Percentiles rank a stretch among this genome's conserved stretches.
phyloP scores from a whole-genome alignment of 2,888 invertebrate genomes.

The Drosophila histrio region DNA sequence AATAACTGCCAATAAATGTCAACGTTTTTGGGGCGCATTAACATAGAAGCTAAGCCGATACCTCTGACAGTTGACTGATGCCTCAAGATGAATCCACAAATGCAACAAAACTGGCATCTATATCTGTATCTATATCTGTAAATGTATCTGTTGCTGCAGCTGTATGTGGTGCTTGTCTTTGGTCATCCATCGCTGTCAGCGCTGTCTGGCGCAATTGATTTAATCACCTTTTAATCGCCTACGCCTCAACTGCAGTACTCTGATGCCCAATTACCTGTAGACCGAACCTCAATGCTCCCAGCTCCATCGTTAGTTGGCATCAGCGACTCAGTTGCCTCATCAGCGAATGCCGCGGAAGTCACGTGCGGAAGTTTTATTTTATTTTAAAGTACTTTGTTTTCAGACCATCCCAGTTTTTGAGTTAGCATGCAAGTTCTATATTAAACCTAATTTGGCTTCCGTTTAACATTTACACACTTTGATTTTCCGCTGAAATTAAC shows the following conservation, averaged over 20 bases:
- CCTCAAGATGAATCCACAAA: constrained; percentile 23
- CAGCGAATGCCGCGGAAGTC: constrained; percentile 63
- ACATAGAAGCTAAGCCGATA: constrained; percentile 74
- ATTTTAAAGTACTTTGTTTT: constrained; percentile 34
- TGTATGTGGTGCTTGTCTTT: constrained; percentile 1
- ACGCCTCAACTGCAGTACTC: constrained; percentile 57
- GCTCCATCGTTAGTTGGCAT: constrained; percentile 41
- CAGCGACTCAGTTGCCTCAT: constrained; percentile 25
- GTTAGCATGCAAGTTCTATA: constrained; percentile 66
- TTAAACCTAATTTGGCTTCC: constrained; percentile 64
- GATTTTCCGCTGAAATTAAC: constrained; percentile 54
- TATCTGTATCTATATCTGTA: constrained; percentile 3
- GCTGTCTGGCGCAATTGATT: constrained; percentile 65
- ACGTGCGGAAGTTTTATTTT: constrained; percentile 73
- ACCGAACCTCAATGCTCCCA: constrained; percentile 33
- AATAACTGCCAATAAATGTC: constrained; percentile 78
- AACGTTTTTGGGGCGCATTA: constrained; percentile 75
- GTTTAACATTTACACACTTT: constrained; percentile 60
- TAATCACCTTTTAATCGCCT: constrained; percentile 78
- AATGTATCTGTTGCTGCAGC: constrained; percentile 5
- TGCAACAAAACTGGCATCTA: constrained; percentile 9
- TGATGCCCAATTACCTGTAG: constrained; percentile 61
- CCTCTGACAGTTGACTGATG: constrained; percentile 64
- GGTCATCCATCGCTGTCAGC: constrained; percentile 57
- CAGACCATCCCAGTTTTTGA: constrained; percentile 33